phyloP scores from a whole-genome alignment of 2,113 vertebrate species.

The Stercorarius parasiticus region DNA sequence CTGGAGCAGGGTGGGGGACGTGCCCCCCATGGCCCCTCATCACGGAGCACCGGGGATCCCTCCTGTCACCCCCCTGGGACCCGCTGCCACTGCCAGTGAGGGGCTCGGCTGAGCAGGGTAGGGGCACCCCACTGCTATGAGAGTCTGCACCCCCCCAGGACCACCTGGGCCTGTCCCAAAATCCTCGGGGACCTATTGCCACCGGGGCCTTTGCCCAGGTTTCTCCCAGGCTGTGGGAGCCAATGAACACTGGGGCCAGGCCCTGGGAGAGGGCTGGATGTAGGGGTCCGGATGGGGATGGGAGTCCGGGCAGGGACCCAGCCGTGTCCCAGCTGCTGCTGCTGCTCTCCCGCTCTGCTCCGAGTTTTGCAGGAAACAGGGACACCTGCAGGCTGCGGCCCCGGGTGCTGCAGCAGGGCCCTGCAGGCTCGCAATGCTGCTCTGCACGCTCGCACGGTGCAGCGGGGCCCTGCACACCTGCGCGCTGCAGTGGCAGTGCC shows the following conservation, averaged over 20 bases:
- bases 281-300: background rate
- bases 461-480: accelerated
- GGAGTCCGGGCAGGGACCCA: background rate
- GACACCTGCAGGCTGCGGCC: background rate
- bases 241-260: accelerated
- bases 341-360: background rate
- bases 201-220: no score
- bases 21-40: accelerated
- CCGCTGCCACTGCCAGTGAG: accelerated
- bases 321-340: accelerated
- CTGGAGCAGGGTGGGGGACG: background rate
- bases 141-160: background rate
- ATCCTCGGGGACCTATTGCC: background rate
- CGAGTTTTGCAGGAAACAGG: background rate
- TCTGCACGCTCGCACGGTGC: accelerated
- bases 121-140: background rate
- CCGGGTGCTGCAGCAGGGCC: background rate
- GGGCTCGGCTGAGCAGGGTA: no score
- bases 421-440: accelerated
- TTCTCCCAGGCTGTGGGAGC: background rate
- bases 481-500: background rate
- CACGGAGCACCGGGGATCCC: accelerated
- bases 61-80: accelerated
- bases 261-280: background rate
- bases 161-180: background rate